phyloP scores from a whole-genome alignment of 1,140 invertebrate species.

The Camponotus pennsylvanicus region DNA sequence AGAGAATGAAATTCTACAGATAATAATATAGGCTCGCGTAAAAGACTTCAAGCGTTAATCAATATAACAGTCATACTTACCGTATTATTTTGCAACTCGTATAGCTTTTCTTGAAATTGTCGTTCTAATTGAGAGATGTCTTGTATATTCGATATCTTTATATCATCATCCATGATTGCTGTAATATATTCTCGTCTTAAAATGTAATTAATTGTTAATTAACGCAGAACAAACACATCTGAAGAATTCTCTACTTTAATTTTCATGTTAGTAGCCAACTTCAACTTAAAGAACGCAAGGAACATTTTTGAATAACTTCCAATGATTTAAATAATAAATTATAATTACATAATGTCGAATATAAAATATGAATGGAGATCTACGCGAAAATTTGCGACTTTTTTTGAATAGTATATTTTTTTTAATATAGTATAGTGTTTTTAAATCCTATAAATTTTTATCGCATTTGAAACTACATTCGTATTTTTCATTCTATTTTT shows the following conservation, averaged over 20 bases:
- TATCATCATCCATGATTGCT: slow-evolving; percentile 9
- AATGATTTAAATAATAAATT: slow-evolving; percentile 15
- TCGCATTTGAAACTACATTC: not conserved
- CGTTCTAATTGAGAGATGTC: slow-evolving; percentile 73
- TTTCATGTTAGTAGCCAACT: not conserved
- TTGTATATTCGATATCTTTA: slow-evolving; percentile 2
- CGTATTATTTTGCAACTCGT: slow-evolving; percentile 73
- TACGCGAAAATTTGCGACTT: too few species aligned
- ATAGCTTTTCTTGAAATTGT: slow-evolving; percentile 73
- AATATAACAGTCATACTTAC: slow-evolving; percentile 57
- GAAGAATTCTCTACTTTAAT: slow-evolving; percentile 7
- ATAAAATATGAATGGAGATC: not conserved
- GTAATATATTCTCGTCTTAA: not conserved
- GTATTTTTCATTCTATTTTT: not conserved
- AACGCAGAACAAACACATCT: not conserved
- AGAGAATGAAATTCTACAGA: not conserved
- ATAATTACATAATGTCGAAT: not conserved
- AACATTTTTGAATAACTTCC: not conserved
- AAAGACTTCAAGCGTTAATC: slow-evolving; percentile 35
- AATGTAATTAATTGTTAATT: slow-evolving; percentile 29
- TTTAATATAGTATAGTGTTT: not conserved
- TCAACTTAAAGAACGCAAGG: not conserved
- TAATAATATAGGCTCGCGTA: not conserved
- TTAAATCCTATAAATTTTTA: not conserved
- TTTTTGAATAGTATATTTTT: too few species aligned